Base-by-base conservation (phyloP, 2,113 vertebrate genomes). In the Colinus virginianus region DNA sequence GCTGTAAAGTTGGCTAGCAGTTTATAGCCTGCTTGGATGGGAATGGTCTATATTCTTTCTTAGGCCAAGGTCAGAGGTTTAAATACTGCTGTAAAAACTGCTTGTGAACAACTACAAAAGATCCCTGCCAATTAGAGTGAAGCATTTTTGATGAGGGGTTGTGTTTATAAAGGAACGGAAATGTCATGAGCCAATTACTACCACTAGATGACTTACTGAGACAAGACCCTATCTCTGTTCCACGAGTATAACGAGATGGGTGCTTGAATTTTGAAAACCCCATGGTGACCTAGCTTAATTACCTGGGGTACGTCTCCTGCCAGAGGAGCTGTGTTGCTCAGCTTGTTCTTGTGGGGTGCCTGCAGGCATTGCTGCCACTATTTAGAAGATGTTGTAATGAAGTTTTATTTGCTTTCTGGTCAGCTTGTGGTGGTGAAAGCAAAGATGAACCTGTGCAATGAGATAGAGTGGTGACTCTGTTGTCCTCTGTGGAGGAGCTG, bases 61-160 rank as follows among this genome's bases (percentile, higher is more conserved):
- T 40, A 61, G 61, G 72, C 32, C 76, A 83, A 84, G 83, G 85
- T 77, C 63, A 81, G 0, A 51, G 11, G 34, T 56, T 23, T 53
- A 93, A 90, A 76, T 19, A 51, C 7, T 76, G 64, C 19, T 91
- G 30, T 75, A 81, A 93, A 91, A 91, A 32, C 17, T 67, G 42
- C 34, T 13, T 36, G 22, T 68, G 68, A 46, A 83, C 59, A 84
- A 43, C 43, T 56, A 43, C 16, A 84, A 38, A 83, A 68, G 22
- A 23, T 46, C 40, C 9, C 40, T 25, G 55, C 48, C 75, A 48
- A 25, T 26, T 28, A 61, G 56, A 20, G 25, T 23, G 79, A 71
- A 49, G 20, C 30, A 55, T 20, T 72, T 81, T 17, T 22, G 46
- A 36, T 23, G 72, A 91, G 61, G 32, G 12, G 19, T 68, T 71